Conservation (phyloP, 2,113 vertebrate genomes). For the Odocoileus virginianus region DNA sequence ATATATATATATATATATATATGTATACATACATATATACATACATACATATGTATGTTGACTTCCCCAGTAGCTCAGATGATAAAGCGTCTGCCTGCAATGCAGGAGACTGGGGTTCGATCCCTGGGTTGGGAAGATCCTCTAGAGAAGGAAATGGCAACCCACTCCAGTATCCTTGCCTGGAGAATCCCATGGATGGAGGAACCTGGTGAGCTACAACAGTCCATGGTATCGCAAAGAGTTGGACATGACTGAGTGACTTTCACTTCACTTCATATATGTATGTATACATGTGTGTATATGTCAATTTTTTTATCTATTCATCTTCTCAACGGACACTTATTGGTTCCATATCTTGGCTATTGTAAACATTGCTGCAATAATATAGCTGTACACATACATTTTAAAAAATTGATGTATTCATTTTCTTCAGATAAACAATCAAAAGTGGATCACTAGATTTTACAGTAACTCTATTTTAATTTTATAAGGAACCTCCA, state of each 20-base stretch:
- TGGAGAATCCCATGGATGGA: too few species aligned
- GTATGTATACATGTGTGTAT: not conserved
- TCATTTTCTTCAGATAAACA: not conserved
- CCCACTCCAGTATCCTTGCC: too few species aligned
- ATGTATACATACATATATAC: too few species aligned
- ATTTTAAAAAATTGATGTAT: not conserved
- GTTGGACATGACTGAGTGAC: too few species aligned
- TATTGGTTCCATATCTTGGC: not conserved
- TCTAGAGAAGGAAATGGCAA: too few species aligned
- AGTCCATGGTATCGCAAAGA: too few species aligned
- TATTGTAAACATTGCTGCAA: not conserved
- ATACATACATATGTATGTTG: not conserved
- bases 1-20: not conserved
- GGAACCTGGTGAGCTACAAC: too few species aligned
- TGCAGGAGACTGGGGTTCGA: too few species aligned
- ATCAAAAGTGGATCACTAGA: not conserved
- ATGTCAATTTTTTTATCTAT: not conserved
- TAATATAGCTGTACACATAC: not conserved
- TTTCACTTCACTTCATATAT: not conserved
- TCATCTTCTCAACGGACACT: not conserved
- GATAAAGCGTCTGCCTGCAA: too few species aligned
- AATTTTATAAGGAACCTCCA: not conserved
- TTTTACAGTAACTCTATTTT: not conserved
- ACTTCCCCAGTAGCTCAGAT: too few species aligned
- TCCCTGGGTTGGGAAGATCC: too few species aligned